Conservation (phyloP, 2,797 vertebrate species). For the Amblyraja radiata region DNA sequence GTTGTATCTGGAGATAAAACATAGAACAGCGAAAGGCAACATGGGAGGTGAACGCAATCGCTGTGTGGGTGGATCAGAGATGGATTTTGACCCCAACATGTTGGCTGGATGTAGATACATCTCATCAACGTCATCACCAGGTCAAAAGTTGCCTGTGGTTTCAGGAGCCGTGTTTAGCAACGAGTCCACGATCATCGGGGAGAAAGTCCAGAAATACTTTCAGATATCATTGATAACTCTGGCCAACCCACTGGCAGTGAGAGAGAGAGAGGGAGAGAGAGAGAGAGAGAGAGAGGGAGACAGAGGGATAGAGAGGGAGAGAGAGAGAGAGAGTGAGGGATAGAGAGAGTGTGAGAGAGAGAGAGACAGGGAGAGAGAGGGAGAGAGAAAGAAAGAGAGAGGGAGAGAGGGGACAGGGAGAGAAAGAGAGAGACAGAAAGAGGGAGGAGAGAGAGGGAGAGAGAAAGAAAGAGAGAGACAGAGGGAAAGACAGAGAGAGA, state of each 20-base stretch:
- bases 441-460: not conserved
- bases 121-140: not conserved
- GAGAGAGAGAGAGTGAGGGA: constrained; percentile 41
- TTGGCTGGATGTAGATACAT: too few species aligned
- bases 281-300: constrained; percentile 42
- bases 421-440: constrained; percentile 26
- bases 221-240: not conserved
- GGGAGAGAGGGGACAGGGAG: constrained; percentile 32
- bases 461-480: too few species aligned
- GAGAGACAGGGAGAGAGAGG: constrained; percentile 45
- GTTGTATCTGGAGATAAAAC: too few species aligned
- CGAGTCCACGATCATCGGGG: not conserved
- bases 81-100: not conserved
- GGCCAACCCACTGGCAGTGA: constrained; percentile 56
- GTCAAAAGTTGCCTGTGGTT: not conserved
- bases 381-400: constrained; percentile 25
- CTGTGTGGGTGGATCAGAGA: not conserved
- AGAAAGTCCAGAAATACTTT: not conserved
- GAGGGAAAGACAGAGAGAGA: constrained; percentile 41
- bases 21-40: too few species aligned
- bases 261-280: not conserved
- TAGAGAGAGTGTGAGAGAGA: constrained; percentile 50
- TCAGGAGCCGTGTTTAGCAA: not conserved
- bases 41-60: too few species aligned
- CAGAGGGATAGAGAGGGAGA: constrained; percentile 42